Base-by-base conservation (phyloP, 2,113 vertebrate species). In the Brevimyrus niger region DNA sequence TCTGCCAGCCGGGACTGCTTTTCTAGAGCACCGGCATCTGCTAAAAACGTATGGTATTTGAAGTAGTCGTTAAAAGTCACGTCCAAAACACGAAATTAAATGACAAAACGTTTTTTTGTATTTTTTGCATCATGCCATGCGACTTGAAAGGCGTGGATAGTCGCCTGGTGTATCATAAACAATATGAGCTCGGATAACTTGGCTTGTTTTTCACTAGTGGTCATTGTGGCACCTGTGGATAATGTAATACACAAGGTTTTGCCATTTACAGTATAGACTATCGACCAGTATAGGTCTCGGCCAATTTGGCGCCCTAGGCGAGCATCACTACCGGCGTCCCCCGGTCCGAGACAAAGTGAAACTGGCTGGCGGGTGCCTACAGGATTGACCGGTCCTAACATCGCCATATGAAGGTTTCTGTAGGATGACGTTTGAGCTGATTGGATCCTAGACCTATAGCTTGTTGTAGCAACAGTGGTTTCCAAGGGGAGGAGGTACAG, bases 401-500 rank as follows among this genome's bases (percentile, higher is more conserved):
- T 31, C n/a, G n/a, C 61, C n/a, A 27, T 27, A 10, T 31, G n/a
- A 27, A 46, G 21, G 1, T 46, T 23, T 47, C 46, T 84, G 15
- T 84, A 8, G 4, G 23, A 42, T 84, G 44, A 47, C 38, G 19
- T 46, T 84, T 84, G 61, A 31, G 27, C 10, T 31, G 1, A 69
- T 69, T 69, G 61, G 61, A 31, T 84, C 82, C 44, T 84, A 19
- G 27, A 35, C 5, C 50, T 27, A 19, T n/a, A 87, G 88, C 90
- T 86, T 93, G 92, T 92, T 92, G 92, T 92, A 93, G 91, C 89
- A 92, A 93, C 92, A 84, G 65, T 55, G 19, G 90, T 92, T 89
- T 69, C 89, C 65, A 91, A 48, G 90, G 89, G 69, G 89, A 82
- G 82, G 58, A 10, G 82, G 35, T 73, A 80, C 82, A 19, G 44